Evolutionary conservation across 2,888 invertebrate species (phyloP).

Genomic region (Endotricha flammealis): DNA sequence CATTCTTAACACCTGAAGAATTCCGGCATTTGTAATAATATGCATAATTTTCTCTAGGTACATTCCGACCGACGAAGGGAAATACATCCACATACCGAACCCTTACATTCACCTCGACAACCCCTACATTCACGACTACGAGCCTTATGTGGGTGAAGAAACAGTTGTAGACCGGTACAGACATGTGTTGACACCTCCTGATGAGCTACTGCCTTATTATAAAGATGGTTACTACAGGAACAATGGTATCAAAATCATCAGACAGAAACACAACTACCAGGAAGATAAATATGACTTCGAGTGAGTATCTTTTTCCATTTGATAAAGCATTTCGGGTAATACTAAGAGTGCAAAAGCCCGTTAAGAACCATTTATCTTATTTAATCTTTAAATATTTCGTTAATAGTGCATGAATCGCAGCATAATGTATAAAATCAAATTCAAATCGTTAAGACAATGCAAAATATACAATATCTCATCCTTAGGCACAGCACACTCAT

Average conservation of each 20-base stretch:
- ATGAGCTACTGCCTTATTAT: conserved; percentile 61
- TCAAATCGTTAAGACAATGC: no score
- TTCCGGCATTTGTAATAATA: conserved; percentile 13
- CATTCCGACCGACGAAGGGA: conserved; percentile 66
- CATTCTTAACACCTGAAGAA: conserved; percentile 10
- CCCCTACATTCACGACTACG: conserved; percentile 66
- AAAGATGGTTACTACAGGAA: conserved; percentile 72
- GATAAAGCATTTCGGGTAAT: conserved; percentile 9
- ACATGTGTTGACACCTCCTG: conserved; percentile 46
- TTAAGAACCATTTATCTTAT: no score
- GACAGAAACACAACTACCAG: conserved; percentile 66
- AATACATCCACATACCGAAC: conserved; percentile 73
- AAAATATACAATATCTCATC: no score
- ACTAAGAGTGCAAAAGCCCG: no score
- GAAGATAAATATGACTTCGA: conserved; percentile 74
- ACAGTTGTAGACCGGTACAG: conserved; percentile 61
- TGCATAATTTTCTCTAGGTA: conserved; percentile 47
- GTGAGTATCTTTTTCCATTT: conserved; percentile 46
- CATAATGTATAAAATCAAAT: no score
- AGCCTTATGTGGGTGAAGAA: conserved; percentile 62
- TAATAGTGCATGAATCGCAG: no score
- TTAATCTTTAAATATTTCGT: no score
- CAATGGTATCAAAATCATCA: conserved; percentile 72
- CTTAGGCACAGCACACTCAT: no score
- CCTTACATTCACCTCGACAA: conserved; percentile 74